These are phyloP conservation scores for Drosophila anceps DNA, from an alignment of 2,888 invertebrate genomes.

Conservation along the genomic window DNA sequence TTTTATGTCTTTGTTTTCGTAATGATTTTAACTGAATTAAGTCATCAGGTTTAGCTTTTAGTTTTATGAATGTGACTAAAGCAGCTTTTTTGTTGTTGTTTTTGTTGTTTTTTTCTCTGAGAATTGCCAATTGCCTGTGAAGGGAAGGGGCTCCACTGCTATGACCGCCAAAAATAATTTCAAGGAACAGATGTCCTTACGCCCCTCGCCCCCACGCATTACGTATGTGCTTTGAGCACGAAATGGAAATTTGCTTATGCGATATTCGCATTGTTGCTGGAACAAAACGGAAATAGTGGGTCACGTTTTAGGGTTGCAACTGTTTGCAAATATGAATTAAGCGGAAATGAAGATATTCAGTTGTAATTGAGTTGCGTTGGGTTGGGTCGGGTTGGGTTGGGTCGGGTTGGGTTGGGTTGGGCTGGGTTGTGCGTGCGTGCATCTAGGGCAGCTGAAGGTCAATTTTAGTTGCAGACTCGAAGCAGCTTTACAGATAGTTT, in stretches of 20 bases:
- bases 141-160: neutral
- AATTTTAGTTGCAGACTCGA: neutral
- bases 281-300: conserved; percentile 39
- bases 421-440: neutral
- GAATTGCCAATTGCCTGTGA: neutral
- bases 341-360: conserved; percentile 37
- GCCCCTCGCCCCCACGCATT: neutral
- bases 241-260: conserved; percentile 38
- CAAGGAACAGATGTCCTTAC: conserved; percentile 45
- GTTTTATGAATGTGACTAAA: conserved; percentile 22
- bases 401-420: conserved; percentile 3
- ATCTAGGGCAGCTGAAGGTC: conserved; percentile 33
- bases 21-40: conserved; percentile 19
- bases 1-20: conserved; percentile 28
- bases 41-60: conserved; percentile 17
- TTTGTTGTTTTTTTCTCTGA: neutral
- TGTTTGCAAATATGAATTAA: conserved; percentile 11
- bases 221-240: conserved; percentile 19
- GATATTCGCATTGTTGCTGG: conserved; percentile 13
- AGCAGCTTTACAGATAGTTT: neutral
- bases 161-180: conserved; percentile 34
- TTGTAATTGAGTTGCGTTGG: conserved; percentile 6
- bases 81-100: neutral
- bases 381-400: too few species aligned
- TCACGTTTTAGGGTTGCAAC: conserved; percentile 33